Conservation (phyloP, 2,888 invertebrate species). For the Malthinus seriepunctatus region DNA sequence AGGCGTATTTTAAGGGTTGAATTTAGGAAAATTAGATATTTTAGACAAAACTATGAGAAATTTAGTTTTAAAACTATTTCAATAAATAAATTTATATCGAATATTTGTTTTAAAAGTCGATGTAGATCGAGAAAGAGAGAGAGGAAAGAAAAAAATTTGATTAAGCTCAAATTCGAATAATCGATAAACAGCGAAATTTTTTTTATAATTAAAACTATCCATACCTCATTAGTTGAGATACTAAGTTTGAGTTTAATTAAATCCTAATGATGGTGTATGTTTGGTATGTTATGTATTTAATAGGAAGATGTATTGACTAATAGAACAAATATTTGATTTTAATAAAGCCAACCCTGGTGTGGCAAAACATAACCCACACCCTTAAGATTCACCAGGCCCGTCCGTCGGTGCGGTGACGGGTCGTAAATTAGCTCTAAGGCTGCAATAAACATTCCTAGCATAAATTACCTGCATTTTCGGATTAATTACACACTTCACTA, state of each 20-base stretch:
- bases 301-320: constrained; percentile 1
- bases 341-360: constrained; percentile 23
- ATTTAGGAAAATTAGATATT: constrained; percentile 19
- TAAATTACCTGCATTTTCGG: constrained; percentile 58
- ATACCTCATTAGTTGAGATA: no score
- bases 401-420: constrained; percentile 52
- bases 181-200: no score
- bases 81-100: neutral
- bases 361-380: constrained; percentile 26
- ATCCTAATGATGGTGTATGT: neutral
- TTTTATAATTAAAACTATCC: no score
- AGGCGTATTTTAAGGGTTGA: constrained; percentile 24
- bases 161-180: no score
- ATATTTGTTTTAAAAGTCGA: no score
- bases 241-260: no score
- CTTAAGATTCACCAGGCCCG: constrained; percentile 35
- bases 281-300: constrained; percentile 1
- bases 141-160: no score
- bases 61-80: neutral
- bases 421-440: constrained; percentile 55
- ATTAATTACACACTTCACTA: constrained; percentile 57
- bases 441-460: constrained; percentile 57
- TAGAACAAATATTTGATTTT: constrained; percentile 6
- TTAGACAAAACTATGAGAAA: constrained; percentile 7
- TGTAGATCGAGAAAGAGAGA: no score